Base-by-base conservation (phyloP, 2,797 vertebrate species). In the Thalassophryne amazonica region DNA sequence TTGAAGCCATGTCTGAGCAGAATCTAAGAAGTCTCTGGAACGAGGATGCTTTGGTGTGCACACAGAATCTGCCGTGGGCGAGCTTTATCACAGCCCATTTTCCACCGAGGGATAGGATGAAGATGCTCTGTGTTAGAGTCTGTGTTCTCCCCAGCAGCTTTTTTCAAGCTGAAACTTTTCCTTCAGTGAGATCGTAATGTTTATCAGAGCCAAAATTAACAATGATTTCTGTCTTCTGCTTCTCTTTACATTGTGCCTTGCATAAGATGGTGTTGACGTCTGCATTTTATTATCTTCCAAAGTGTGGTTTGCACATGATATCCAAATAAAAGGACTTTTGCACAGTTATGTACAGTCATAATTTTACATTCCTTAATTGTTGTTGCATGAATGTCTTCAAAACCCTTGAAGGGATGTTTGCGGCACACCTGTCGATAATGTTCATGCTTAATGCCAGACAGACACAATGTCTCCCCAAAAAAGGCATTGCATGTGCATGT, bases 71-170 rank as follows among this genome's bases (percentile, higher is more conserved):
- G 59, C 72, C 31, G 3, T 17, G 13, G 65, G 75, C 57, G 53
- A 43, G 25, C 10, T 64, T 76, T 77, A 54, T 60, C 71, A 58
- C 67, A 45, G 21, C 49, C 48, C 58, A 67, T 53, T 67, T 81
- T 80, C 42, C 54, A 52, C 51, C 0, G 14, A 33, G 39, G 31
- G 65, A 13, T 38, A n/a, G 7, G 43, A 37, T 2, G 23, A 60
- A 45, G 42, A 59, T 27, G 40, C 32, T 41, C 0, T 1, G 17
- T 42, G 53, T 61, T 31, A 12, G 16, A 38, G 5, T 32, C 24
- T 5, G 23, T 22, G 36, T 21, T 43, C 54, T 27, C 19, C 37
- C 11, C 14, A 0, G 43, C 13, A 12, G 43, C 25, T 48, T 16
- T 21, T 39, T 40, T 34, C 49, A 38, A 51, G 27, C n/a, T 25